Percentiles rank a stretch among this genome's conserved stretches.
Evolutionary conservation across 2,113 vertebrate genomes (phyloP).

Genomic region (Cranoglanis bouderius): DNA sequence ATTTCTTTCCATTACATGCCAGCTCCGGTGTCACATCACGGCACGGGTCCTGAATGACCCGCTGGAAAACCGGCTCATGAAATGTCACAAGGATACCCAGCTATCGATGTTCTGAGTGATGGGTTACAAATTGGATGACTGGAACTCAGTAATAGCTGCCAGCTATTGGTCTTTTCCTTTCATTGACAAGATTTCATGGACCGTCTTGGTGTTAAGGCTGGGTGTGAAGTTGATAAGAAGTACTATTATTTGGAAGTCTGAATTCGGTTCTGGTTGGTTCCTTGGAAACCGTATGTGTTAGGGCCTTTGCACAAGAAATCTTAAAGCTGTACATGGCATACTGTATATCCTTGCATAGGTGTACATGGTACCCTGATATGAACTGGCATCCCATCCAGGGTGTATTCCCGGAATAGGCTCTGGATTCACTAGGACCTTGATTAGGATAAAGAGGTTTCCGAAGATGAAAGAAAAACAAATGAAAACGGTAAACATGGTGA

Average conservation of each 20-base stretch:
- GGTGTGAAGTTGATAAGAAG: not conserved
- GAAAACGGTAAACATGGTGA: not conserved
- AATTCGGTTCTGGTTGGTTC: not conserved
- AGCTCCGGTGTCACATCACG: not conserved
- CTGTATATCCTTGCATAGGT: not conserved
- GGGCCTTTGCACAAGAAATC: not conserved
- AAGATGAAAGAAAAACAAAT: not conserved
- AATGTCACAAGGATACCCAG: constrained; percentile 20
- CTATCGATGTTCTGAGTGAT: constrained; percentile 32
- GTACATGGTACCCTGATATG: not conserved
- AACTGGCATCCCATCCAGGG: not conserved
- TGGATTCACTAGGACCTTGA: too few species aligned
- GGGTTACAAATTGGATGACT: constrained; percentile 44
- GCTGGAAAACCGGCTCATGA: constrained; percentile 5
- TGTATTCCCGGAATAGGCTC: not conserved
- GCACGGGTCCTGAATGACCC: not conserved
- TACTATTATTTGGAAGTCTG: not conserved
- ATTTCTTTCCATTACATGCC: constrained; percentile 5
- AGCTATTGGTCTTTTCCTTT: constrained; percentile 35
- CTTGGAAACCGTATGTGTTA: not conserved
- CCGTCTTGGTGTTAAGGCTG: not conserved
- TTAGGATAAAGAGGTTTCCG: too few species aligned
- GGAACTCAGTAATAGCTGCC: constrained; percentile 14
- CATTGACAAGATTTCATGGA: constrained; percentile 10
- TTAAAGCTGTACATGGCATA: not conserved